Conservation (phyloP, 1,140 invertebrate genomes). For the Drosophila fuyamai region DNA sequence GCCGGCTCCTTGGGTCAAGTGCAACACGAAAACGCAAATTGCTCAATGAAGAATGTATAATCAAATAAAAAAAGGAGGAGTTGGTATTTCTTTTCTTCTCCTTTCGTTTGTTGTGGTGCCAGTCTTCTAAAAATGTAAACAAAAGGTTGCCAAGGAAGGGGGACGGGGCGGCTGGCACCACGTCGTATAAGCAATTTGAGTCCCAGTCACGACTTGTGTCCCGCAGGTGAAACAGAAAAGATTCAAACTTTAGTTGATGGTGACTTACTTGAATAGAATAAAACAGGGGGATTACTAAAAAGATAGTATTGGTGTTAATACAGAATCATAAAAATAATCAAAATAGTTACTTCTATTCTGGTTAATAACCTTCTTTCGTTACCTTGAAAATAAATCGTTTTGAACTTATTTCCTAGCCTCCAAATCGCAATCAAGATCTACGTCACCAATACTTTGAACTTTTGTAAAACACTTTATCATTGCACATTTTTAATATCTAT, state of each 20-base stretch:
- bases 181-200: slow-evolving; percentile 34
- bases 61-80: slow-evolving; percentile 43
- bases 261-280: background rate
- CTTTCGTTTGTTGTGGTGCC: slow-evolving; percentile 22
- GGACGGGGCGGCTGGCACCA: slow-evolving; percentile 1
- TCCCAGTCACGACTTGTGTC: slow-evolving; percentile 41
- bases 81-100: slow-evolving; percentile 9
- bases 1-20: slow-evolving; percentile 66
- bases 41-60: slow-evolving; percentile 64
- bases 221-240: slow-evolving; percentile 22
- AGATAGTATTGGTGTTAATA: background rate
- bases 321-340: too few species aligned
- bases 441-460: background rate
- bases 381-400: too few species aligned
- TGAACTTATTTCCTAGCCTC: background rate
- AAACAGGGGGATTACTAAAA: too few species aligned
- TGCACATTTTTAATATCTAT: slow-evolving; percentile 14
- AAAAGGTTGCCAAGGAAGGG: slow-evolving; percentile 12
- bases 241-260: background rate
- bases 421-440: background rate
- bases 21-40: slow-evolving; percentile 55
- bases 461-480: slow-evolving; percentile 3
- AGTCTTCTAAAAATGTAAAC: slow-evolving; percentile 42
- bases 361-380: too few species aligned
- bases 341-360: too few species aligned